Conservation (phyloP, 1,140 invertebrate species). For the Caenorhabditis latens region DNA sequence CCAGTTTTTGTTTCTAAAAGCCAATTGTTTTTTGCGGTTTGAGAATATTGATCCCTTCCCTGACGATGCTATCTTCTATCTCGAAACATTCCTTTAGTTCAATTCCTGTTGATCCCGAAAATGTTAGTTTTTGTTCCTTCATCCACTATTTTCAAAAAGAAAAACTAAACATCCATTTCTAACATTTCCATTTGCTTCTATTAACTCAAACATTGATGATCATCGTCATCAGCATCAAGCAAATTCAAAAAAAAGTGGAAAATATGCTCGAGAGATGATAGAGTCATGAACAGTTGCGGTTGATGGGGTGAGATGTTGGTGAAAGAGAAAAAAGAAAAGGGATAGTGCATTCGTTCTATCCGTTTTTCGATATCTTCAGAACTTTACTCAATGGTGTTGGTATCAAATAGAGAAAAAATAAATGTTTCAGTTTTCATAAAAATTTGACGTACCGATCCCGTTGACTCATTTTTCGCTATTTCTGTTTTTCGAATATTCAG, state of each 20-base stretch:
- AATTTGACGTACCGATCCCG: neutral
- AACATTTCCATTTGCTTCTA: constrained; percentile 17
- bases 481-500: no score
- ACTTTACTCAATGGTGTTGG: neutral
- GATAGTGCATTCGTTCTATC: constrained; percentile 25
- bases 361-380: constrained; percentile 15
- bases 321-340: neutral
- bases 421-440: neutral
- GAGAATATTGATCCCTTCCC: no score
- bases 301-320: neutral
- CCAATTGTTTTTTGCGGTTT: no score
- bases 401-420: neutral
- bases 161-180: no score
- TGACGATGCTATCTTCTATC: no score
- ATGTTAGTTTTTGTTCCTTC: no score
- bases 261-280: neutral
- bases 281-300: constrained; percentile 37
- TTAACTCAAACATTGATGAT: neutral
- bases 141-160: no score
- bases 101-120: no score
- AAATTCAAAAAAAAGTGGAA: neutral
- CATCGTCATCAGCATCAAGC: neutral
- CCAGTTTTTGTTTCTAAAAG: no score
- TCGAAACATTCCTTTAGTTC: no score
- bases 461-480: neutral